Evolutionary conservation across 2,797 vertebrate species (phyloP), one percentile per base, ranked within the genome.

Genomic region (Falco peregrinus): DNA sequence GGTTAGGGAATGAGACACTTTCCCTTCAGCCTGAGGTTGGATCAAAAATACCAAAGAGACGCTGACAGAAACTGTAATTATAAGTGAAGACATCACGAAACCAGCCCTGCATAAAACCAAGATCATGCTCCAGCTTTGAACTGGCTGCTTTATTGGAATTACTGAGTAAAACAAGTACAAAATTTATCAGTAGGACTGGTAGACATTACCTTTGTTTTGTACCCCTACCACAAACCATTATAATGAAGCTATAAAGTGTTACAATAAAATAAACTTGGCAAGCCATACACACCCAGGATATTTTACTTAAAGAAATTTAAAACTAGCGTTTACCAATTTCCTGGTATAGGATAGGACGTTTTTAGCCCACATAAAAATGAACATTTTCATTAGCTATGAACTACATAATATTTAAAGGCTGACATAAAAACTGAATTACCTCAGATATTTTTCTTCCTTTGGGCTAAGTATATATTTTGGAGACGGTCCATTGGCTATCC

Each of bases 361-460:
- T 92, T 80, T 39, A 61, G 63, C 71, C 48, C 60, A 51, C 39
- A 26, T 71, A 57, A 79, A 91, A 81, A 64, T 8, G 12, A 61
- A 35, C 11, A 37, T 57, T 92, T 91, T 92, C 51, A 63, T 74
- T 73, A 69, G 48, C 59, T 73, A 41, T 16, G 22, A 89, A 54
- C 64, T 69, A 48, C 56, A 39, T 41, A 47, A 20, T 61, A 60
- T 73, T 89, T 83, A 87, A 90, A 89, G 20, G 45, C 18, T 86
- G 86, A 79, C 60, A 73, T 63, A 61, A 82, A 79, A 79, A 47
- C n/a, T 39, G 56, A 90, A 82, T 88, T 28, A 90, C 59, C 70
- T 92, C 74, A 86, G 74, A 80, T 95, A 84, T 96, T 97, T 95
- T 93, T 95, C 73, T 88, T 96, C 61, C 90, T 96, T 82, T 5